Base-by-base conservation (phyloP, 2,888 invertebrate species). In the Heliconius ethilla region DNA sequence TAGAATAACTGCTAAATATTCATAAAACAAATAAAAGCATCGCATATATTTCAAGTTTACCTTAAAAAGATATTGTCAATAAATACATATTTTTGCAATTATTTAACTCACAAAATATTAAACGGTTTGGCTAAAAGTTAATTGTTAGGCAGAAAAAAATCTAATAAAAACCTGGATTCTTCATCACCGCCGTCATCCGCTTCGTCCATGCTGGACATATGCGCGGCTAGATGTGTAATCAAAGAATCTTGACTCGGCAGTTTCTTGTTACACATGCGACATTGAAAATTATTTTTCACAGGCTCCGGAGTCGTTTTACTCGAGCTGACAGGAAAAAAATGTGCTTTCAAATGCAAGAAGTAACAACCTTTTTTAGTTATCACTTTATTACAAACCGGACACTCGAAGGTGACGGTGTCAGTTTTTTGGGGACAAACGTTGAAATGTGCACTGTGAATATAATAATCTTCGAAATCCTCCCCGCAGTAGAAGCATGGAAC, bases 221-320 rank as follows among this genome's bases (percentile, higher is more conserved):
- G 95, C 22, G 89, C 89, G 0, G 93, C 91, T 29, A 95, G 83
- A 81, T 95, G 95, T 76, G 86, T 87, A 75, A 94, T 91, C 27
- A 95, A 88, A 78, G 84, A 81, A 15, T 89, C 91, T 80, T 94
- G 93, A 7, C 90, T 86, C 7, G 87, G 81, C 65, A 94, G 84
- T 81, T 88, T 89, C 83, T 89, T 89, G 73, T 79, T 85, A 80
- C 95, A 95, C 86, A 94, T 89, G 40, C 93, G 88, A 83, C 95
- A 94, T 75, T 91, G 89, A 70, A 86, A 87, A 37, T 51, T 33
- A 45, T 78, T 75, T 9, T 77, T 70, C 3, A 76, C 11, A 9
- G 72, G 77, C 13, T 81, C 78, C 13, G 59, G 59, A 25, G 51
- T 25, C 7, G 63, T 51, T 75, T 80, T 78, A 62, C 69, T 73